phyloP scores from a whole-genome alignment of 2,797 vertebrate genomes.

The Macropus fuliginosus region DNA sequence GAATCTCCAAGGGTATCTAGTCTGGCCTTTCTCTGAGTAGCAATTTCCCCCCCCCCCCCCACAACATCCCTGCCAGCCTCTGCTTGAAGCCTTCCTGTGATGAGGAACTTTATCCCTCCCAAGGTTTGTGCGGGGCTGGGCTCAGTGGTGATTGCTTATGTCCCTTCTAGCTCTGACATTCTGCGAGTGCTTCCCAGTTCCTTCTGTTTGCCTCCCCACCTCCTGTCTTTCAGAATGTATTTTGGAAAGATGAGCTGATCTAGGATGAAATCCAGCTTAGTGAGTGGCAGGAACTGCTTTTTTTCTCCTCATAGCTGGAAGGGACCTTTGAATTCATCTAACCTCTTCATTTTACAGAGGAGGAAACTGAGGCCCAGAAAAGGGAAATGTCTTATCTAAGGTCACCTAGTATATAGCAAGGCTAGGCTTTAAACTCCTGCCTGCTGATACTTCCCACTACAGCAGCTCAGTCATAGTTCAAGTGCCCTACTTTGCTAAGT shows the following conservation, averaged over 20 bases:
- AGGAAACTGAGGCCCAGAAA: background rate
- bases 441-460: background rate
- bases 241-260: background rate
- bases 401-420: background rate
- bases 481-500: background rate
- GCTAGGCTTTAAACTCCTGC: background rate
- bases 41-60: background rate
- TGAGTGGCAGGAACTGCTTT: background rate
- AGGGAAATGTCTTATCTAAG: background rate
- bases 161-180: background rate
- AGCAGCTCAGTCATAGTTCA: background rate
- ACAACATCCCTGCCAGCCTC: background rate
- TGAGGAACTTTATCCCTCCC: background rate
- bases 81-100: background rate
- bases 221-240: background rate
- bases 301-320: background rate
- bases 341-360: background rate
- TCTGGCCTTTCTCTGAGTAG: background rate
- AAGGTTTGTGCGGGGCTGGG: background rate
- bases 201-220: background rate
- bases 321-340: background rate
- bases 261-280: background rate
- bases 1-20: background rate
- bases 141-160: background rate
- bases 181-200: background rate